Percentiles rank a stretch among this genome's conserved stretches.
These are phyloP conservation scores for Globia sparganii DNA, from an alignment of 2,888 invertebrate species.

Conservation along the genomic window DNA sequence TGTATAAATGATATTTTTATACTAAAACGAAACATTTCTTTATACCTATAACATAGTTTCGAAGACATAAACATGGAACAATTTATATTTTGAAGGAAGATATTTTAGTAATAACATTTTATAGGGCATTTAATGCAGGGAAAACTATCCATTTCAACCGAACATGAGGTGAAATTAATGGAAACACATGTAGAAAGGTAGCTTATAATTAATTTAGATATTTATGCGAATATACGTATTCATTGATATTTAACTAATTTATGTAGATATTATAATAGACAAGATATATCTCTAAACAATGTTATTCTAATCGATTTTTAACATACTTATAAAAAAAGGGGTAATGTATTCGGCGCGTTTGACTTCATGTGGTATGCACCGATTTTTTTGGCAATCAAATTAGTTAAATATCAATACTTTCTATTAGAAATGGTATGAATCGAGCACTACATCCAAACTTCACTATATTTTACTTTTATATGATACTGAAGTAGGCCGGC, in stretches of 20 bases:
- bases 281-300: neutral
- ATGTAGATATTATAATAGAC: too few relatives aligned
- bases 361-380: neutral
- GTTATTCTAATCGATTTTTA: neutral
- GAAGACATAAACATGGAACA: slow-evolving; percentile 15
- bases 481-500: slow-evolving; percentile 54
- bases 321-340: neutral
- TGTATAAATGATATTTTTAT: neutral
- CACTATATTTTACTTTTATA: slow-evolving; percentile 47
- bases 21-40: slow-evolving; percentile 20
- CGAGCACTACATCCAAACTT: slow-evolving; percentile 49
- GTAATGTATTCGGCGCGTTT: neutral
- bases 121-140: slow-evolving; percentile 20
- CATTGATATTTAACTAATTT: slow-evolving; percentile 47
- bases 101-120: slow-evolving; percentile 5
- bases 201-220: slow-evolving; percentile 53
- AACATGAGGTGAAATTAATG: neutral
- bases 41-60: neutral
- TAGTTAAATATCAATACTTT: slow-evolving; percentile 34
- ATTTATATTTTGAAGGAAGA: slow-evolving; percentile 11
- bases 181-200: neutral
- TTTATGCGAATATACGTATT: slow-evolving; percentile 38
- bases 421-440: slow-evolving; percentile 48
- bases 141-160: slow-evolving; percentile 6
- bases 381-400: neutral